Conservation (phyloP, 2,797 vertebrate genomes). For the Aldrovandia affinis region DNA sequence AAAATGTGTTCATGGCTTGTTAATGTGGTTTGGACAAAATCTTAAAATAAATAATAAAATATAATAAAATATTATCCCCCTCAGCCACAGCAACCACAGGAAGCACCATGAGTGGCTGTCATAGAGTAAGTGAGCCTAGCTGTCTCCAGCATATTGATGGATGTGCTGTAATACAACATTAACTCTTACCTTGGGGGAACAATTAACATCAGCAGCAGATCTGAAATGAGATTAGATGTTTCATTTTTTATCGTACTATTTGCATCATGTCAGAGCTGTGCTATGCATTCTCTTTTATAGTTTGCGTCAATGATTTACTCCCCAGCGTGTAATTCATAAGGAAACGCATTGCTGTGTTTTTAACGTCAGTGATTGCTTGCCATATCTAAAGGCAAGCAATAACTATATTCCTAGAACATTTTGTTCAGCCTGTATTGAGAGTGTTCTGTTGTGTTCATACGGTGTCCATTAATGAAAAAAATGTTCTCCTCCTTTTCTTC, state of each 20-base stretch:
- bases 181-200: background rate
- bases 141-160: background rate
- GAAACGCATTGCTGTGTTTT: background rate
- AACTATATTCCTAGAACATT: no score
- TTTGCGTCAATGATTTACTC: no score
- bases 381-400: no score
- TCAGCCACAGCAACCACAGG: background rate
- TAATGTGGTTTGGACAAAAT: background rate
- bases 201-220: background rate
- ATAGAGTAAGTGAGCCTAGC: background rate
- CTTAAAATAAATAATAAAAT: background rate
- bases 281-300: background rate
- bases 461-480: no score
- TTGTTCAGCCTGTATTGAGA: no score
- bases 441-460: no score
- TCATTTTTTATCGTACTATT: background rate
- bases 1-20: background rate
- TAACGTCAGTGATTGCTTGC: background rate
- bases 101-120: background rate
- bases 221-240: background rate
- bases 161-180: background rate
- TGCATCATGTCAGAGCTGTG: background rate
- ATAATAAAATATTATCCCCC: background rate
- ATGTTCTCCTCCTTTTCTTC: background rate
- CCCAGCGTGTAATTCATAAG: background rate